These are phyloP conservation scores for Eudyptes chrysolophus DNA, from an alignment of 2,113 vertebrate genomes.

Conservation along the genomic window DNA sequence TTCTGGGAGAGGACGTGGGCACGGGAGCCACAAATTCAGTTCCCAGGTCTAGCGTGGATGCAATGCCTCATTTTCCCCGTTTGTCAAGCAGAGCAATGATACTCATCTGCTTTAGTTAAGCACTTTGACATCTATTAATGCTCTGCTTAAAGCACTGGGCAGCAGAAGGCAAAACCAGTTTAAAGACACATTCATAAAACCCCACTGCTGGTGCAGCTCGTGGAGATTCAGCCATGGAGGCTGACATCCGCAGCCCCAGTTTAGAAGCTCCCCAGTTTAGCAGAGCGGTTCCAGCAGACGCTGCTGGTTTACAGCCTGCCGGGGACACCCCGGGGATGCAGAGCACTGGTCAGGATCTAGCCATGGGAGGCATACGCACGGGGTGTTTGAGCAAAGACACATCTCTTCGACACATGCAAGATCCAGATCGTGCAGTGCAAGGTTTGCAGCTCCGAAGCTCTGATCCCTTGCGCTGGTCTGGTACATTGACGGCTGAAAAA, in stretches of 20 bases:
- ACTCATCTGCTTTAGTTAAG: neutral
- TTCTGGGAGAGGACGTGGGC: neutral
- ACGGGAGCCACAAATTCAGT: fast-evolving
- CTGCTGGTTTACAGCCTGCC: neutral
- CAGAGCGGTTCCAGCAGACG: fast-evolving
- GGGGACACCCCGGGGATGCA: fast-evolving
- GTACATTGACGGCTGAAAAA: neutral
- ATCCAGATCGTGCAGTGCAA: neutral
- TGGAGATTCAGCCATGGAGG: neutral
- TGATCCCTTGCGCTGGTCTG: neutral
- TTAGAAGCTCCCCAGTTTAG: neutral
- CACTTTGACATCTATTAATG: neutral
- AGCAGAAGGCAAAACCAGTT: neutral
- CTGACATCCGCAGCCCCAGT: fast-evolving
- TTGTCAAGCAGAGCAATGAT: fast-evolving
- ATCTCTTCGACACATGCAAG: fast-evolving
- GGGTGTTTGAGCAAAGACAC: fast-evolving
- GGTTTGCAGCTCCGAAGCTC: neutral
- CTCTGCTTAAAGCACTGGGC: neutral
- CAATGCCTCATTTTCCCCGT: neutral
- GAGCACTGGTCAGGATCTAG: neutral
- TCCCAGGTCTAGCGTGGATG: fast-evolving
- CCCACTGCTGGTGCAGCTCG: fast-evolving
- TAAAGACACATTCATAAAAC: fast-evolving
- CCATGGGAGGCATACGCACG: fast-evolving